Base-by-base conservation (phyloP, 2,113 vertebrate genomes). In the Xenopus borealis region DNA sequence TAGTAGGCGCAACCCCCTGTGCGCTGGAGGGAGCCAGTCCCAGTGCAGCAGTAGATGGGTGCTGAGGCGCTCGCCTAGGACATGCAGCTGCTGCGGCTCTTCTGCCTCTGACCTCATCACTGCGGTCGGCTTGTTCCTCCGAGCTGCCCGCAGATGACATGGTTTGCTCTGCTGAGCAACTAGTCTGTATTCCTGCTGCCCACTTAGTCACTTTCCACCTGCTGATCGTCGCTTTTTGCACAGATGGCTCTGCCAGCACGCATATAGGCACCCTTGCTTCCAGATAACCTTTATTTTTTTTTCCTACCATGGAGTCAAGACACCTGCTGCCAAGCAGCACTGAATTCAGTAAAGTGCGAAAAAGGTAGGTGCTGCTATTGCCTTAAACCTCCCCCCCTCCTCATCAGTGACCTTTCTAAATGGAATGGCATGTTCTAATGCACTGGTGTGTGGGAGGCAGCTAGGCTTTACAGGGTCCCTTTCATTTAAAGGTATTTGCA, bases 31-130 rank as follows among this genome's bases (percentile, higher is more conserved):
- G n/a, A 55, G 18, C 14, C 66, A 68, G 66, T 64, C 27, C 47
- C 46, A 57, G 74, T 70, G 33, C 66, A 75, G 72, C 65, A 75
- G 55, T 62, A 10, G 61, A 33, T 62, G 65, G 58, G 57, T 20
- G 23, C 66, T 58, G 50, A 40, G 47, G 44, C 64, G 30, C 30
- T 46, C 62, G 65, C 30, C 20, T 70, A 57, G 67, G 18, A 63
- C 52, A 17, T 77, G 66, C 74, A 64, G 19, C 66, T 62, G 64
- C 72, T 68, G 72, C 65, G 58, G 64, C 55, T 76, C 46, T 63
- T 69, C 58, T 46, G 59, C 45, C 45, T 53, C 55, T 76, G 74
- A 77, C 74, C 74, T 77, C 67, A 77, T 19, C 74, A 77, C 67
- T 70, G 74, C 66, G 45, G 66, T 75, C 40, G 65, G 40, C 55